Base-by-base conservation (phyloP, 1,140 invertebrate genomes). In the Sminthurides bifidus region DNA sequence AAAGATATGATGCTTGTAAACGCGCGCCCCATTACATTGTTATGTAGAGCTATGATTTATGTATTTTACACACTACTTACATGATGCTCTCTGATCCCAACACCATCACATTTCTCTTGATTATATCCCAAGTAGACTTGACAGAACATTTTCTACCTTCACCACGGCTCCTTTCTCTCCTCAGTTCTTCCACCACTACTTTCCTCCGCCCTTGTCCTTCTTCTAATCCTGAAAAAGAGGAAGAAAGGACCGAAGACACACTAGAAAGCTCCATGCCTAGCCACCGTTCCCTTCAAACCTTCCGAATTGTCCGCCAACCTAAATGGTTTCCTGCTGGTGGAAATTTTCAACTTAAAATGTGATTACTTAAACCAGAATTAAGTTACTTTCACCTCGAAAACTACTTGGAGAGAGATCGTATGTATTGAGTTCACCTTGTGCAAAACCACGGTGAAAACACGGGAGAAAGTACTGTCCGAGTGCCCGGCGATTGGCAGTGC, bases 31-130 rank as follows among this genome's bases (percentile, higher is more conserved):
- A 43, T 43, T 14, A 19, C 41, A 19, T 43, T 43, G 6, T 17
- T 15, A 10, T 6, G 41, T 43, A 19, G n/a, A 41, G 21, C 17
- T 50, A 58, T 57, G 56, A 58, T 56, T 55, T 56, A 62, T 58
- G 52, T 52, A 56, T 33, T 53, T 53, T 15, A 35, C 33, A 35
- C 33, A 35, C 33, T 10, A n/a, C 33, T 10, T 10, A 35, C 8
- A 35, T n/a, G 8, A 35, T 10, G n/a, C 17, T 57, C n/a, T 52
- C 48, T 58, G 44, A 54, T 55, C 52, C 56, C 56, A 54, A 46
- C 52, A 48, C 24, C 52, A 41, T 35, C 50, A 63, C 60, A 63
- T 63, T 63, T 63, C 60, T 63, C 60, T 63, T 63, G 60, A 63
- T 63, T 63, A 63, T 59, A 53, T 41, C 52, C 19, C 24, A 40